A percentile compares a stretch with the other conserved stretches of the same genome.
Evolutionary conservation across 2,797 vertebrate species (phyloP).

Genomic region (Centropyge bicolor): DNA sequence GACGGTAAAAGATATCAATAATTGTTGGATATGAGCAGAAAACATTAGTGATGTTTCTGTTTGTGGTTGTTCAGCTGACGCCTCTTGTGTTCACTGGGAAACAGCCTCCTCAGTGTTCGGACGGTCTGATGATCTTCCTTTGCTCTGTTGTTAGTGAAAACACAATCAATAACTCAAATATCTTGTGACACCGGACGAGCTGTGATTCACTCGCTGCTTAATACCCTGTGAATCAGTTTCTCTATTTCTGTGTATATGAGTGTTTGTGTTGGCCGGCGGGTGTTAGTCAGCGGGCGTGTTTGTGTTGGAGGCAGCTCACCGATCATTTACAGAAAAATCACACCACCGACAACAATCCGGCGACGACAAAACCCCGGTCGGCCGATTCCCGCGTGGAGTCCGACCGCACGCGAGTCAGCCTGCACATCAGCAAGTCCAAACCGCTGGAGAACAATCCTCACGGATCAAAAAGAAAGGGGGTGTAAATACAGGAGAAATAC

Average conservation of each 20-base stretch:
- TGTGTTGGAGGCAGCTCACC: constrained; percentile 32
- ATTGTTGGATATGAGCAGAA: no score
- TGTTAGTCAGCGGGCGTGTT: constrained; percentile 51
- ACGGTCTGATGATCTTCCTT: background rate
- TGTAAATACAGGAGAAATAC: constrained; percentile 31
- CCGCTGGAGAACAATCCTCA: constrained; percentile 34
- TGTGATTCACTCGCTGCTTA: background rate
- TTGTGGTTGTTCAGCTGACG: background rate
- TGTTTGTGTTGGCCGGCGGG: background rate
- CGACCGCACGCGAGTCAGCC: constrained; percentile 35
- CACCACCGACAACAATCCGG: constrained; percentile 22
- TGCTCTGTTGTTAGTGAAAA: background rate
- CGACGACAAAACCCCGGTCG: constrained; percentile 21
- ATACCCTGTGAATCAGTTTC: constrained; percentile 41
- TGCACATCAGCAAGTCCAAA: constrained; percentile 46
- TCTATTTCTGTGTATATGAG: background rate
- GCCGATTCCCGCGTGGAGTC: constrained; percentile 14
- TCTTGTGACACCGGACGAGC: background rate
- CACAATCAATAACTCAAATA: background rate
- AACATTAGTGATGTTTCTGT: background rate
- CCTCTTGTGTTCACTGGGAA: background rate
- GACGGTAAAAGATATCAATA: background rate
- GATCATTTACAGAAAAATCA: constrained; percentile 47
- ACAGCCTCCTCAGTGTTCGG: background rate
- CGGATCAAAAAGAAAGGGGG: constrained; percentile 40